Evolutionary conservation across 2,797 vertebrate genomes (phyloP), one percentile per base, ranked within the genome.

Genomic region (Coregonus sp.): DNA sequence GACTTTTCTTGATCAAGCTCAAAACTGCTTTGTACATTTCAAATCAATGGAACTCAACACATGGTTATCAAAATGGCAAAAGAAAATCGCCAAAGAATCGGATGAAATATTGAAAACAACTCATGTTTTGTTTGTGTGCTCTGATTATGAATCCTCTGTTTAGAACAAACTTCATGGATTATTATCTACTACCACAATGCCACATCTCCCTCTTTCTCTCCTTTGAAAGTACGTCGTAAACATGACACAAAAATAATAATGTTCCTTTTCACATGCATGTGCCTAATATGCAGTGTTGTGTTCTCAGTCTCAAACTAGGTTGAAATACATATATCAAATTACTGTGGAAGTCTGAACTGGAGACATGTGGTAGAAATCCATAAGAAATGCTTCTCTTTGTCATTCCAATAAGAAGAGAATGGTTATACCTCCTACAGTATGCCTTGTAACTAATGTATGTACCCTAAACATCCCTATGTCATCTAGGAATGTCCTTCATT

Each of bases 71-170:
- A 47, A 76, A 72, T 65, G 65, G 9, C 51, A 77, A 25, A 25
- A 75, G 25, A 50, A n/a, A 65, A 37, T 71, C 16, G 66, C 50
- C 56, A 14, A 18, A 74, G 72, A 61, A 11, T 69, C 14, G 31
- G 31, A 54, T 37, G 12, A 37, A 72, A 72, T 77, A 71, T 33
- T 77, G 4, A 50, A 72, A 67, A 65, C 56, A 54, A 37, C 4
- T 1, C 52, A 9, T 68, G 33, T 74, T 78, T 80, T 78, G 52
- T 76, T 79, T 51, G 71, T 31, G 72, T 79, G 74, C 83, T 59
- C 76, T 68, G 72, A 85, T 79, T 80, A 87, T 31, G 72, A 78
- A 86, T 86, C 66, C 78, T 77, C 59, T 1, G 47, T 72, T 65
- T 77, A 65, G 75, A 70, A 72, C 76, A 85, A 86, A 76, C 80